Base-by-base conservation (phyloP, 2,888 invertebrate species). In the Drosophila atroscutellata region DNA sequence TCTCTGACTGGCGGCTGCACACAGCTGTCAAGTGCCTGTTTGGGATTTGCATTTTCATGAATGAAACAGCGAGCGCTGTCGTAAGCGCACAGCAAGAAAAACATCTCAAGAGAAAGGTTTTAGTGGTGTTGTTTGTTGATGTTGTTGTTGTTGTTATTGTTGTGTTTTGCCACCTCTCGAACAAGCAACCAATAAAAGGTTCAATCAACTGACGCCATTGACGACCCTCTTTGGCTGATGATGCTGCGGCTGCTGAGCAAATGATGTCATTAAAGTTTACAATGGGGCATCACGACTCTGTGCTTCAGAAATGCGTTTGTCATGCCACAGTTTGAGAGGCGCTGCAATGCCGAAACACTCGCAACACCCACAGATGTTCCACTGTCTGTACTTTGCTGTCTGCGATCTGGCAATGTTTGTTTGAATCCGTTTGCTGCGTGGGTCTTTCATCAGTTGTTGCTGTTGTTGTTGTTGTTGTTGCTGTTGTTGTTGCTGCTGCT, bases 41-140 rank as follows among this genome's bases (percentile, higher is more conserved):
- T 69, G 60, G 56, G 71, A 80, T 87, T 86, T 87, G 80, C 77
- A 90, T 88, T 87, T 87, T 88, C 76, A 87, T 87, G 87, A 87
- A 87, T 89, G 87, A 77, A 81, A 64, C 77, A 67, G 70, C 28
- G 39, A 28, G 47, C 70, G 60, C 77, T 69, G 65, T 59, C 26
- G 57, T 24, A 51, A 47, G 45, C 30, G 55, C 13, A 5, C 45
- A 37, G 49, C 20, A 18, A 32, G n/a, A 30, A 75, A 69, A 20
- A 15, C 30, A 32, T 26, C 32, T 59, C 32, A 49, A 55, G 83
- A 87, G 83, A 87, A 83, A 83, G 83, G 81, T 68, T 72, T 51
- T 47, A 34, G 50, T 62, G 24, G 55, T 3, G 15, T 26, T 42
- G n/a, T 39, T 34, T 37, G 54, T 20, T 30, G 30, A 55, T 63